Evolutionary conservation across 2,888 invertebrate genomes (phyloP).

Genomic region (Apamea anceps): DNA sequence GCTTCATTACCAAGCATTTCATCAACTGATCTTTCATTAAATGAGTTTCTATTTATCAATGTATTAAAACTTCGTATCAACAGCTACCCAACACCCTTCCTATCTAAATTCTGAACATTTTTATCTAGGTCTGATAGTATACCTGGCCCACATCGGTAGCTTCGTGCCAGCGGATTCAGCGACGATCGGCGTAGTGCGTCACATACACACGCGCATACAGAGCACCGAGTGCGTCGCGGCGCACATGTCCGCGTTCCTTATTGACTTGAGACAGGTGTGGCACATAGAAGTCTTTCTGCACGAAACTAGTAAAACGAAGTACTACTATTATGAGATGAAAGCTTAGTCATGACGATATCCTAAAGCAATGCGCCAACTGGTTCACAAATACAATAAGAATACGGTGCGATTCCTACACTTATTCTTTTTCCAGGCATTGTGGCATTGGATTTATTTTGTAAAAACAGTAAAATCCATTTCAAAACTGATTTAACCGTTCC

Average conservation of each 20-base stretch:
- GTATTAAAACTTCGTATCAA: not conserved
- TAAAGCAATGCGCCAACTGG: not conserved
- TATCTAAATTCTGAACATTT: not conserved
- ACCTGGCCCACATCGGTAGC: constrained; percentile 96
- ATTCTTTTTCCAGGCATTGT: not conserved
- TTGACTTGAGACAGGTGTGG: constrained; percentile 94
- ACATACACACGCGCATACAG: constrained; percentile 94
- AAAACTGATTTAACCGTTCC: not conserved
- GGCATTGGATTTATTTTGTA: not conserved
- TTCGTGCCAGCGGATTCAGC: constrained; percentile 96
- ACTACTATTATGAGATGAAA: no score
- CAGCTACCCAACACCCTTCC: not conserved
- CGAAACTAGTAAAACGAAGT: not conserved
- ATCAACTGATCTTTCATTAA: not conserved
- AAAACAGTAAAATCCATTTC: not conserved
- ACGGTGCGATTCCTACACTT: not conserved
- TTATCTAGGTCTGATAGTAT: constrained; percentile 92
- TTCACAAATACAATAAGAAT: not conserved
- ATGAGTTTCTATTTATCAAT: not conserved
- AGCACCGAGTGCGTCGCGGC: constrained; percentile 94
- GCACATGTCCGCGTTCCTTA: constrained; percentile 96
- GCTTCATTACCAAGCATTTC: not conserved
- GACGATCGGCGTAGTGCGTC: constrained; percentile 92
- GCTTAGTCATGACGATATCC: not conserved
- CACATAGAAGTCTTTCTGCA: not conserved